Percentiles rank a stretch among this genome's conserved stretches.
Conservation (phyloP, 2,888 invertebrate genomes). For the Aethes cnicana region DNA sequence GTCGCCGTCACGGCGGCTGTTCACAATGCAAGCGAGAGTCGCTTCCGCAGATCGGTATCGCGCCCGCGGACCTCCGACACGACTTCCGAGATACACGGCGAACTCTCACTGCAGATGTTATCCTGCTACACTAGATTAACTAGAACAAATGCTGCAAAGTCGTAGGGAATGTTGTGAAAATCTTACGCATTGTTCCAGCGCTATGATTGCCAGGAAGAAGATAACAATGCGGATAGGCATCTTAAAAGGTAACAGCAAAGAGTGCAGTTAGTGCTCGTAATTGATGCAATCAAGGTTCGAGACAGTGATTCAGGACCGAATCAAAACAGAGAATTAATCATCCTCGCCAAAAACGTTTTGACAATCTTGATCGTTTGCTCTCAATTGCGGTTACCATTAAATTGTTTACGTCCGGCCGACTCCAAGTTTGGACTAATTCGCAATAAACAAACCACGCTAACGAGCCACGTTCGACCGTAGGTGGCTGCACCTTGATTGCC, state of each 20-base stretch:
- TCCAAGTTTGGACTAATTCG: conserved; percentile 56
- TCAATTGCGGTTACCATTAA: conserved; percentile 51
- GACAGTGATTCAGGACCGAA: conserved; percentile 11
- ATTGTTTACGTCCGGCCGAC: conserved; percentile 53
- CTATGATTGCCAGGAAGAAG: conserved; percentile 16
- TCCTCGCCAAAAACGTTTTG: conserved; percentile 40
- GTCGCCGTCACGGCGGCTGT: conserved; percentile 57
- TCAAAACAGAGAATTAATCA: conserved; percentile 17
- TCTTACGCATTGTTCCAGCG: conserved; percentile 17
- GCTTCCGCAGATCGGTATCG: conserved; percentile 70
- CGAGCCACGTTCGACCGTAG: conserved; percentile 67
- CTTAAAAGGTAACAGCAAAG: conserved; percentile 15
- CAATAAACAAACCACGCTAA: conserved; percentile 56
- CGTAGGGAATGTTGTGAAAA: conserved; percentile 24
- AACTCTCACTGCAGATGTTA: conserved; percentile 43
- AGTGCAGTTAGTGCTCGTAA: conserved; percentile 11
- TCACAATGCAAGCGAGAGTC: conserved; percentile 75
- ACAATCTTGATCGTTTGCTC: conserved; percentile 41
- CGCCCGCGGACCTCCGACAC: conserved; percentile 51
- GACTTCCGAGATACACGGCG: conserved; percentile 55
- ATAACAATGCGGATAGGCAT: conserved; percentile 12
- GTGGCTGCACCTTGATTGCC: conserved; percentile 57
- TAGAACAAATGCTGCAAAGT: conserved; percentile 14
- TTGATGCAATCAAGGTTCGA: conserved; percentile 1
- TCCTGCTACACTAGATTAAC: conserved; percentile 29